Evolutionary conservation across 2,797 vertebrate species (phyloP), one percentile per base, ranked within the genome.

Genomic region (Sitta carolinensis): DNA sequence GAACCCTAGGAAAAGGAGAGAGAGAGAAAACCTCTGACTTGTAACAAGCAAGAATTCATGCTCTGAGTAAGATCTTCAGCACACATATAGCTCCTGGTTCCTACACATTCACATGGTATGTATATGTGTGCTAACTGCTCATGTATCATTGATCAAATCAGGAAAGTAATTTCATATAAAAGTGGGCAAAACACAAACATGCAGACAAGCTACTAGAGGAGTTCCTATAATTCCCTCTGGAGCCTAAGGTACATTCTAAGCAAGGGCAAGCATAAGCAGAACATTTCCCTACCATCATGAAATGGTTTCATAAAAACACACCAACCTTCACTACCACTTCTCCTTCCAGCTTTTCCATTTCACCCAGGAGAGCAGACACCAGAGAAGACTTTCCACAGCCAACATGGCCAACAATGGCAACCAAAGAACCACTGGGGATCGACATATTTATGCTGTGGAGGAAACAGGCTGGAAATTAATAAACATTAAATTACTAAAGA

Each of bases 311-410:
- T 34, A 72, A 88, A 78, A 82, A 82, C 84, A 52, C 40, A 97
- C 98, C 20, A 93, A 99, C 99, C 98, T 98, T 98, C 84, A 99
- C 94, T 23, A 98, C 98, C 85, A 99, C 97, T 10, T 98, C 98
- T 59, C 99, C 99, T 89, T 99, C 98, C 91, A 99, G 84, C 93
- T 99, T 99, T 97, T 99, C 99, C 98, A 99, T 99, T 82, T 99
- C 99, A 18, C 99, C 99, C 80, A 99, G 98, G 78, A 99, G 98
- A 18, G 99, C 99, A 15, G 98, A 98, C 78, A 99, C 93, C 72
- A 99, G 96, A 8, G 99, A 99, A 45, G 99, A 99, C 91, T 99
- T 99, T 50, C 99, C 99, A 96, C 99, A 99, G 93, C 99, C 99
- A 48, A 99, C 99, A 1, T 99, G 98, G 27, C 99, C 99, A 74